Conservation (phyloP, 1,140 invertebrate genomes). For the Ceratitis capitata region DNA sequence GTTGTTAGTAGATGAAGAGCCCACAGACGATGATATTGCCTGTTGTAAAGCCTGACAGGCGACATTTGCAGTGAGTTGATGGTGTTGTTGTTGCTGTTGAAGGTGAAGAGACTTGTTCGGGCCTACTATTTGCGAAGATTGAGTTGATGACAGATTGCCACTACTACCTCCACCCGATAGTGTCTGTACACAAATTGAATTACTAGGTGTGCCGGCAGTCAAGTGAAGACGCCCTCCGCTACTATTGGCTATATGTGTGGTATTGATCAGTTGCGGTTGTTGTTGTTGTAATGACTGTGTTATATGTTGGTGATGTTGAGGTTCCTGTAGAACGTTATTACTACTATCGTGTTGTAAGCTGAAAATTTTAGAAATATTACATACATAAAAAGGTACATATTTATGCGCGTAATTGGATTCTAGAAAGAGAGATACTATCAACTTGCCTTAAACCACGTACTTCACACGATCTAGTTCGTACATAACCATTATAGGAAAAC, state of each 20-base stretch:
- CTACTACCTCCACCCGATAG: constrained; percentile 40
- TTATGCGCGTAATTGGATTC: no score
- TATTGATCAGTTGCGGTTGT: constrained; percentile 41
- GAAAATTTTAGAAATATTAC: not conserved
- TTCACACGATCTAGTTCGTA: no score
- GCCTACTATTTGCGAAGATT: constrained; percentile 1
- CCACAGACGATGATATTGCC: not conserved
- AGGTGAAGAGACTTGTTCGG: constrained; percentile 13
- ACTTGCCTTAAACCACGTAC: no score
- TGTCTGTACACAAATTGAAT: constrained; percentile 59
- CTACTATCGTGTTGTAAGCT: constrained; percentile 54
- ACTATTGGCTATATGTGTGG: constrained; percentile 45
- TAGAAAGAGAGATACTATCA: not conserved
- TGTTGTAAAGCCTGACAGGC: not conserved
- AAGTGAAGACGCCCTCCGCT: constrained; percentile 40
- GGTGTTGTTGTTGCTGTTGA: constrained; percentile 26
- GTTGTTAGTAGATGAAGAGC: not conserved
- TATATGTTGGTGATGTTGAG: constrained; percentile 41
- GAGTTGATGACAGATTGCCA: not conserved
- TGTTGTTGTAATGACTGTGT: constrained; percentile 41
- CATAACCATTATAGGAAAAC: no score
- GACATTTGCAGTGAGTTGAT: constrained; percentile 9
- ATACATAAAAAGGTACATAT: not conserved
- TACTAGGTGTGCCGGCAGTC: constrained; percentile 45
- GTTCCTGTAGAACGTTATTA: not conserved